phyloP scores from a whole-genome alignment of 2,113 vertebrate genomes.

The Pycnonotus jocosus region DNA sequence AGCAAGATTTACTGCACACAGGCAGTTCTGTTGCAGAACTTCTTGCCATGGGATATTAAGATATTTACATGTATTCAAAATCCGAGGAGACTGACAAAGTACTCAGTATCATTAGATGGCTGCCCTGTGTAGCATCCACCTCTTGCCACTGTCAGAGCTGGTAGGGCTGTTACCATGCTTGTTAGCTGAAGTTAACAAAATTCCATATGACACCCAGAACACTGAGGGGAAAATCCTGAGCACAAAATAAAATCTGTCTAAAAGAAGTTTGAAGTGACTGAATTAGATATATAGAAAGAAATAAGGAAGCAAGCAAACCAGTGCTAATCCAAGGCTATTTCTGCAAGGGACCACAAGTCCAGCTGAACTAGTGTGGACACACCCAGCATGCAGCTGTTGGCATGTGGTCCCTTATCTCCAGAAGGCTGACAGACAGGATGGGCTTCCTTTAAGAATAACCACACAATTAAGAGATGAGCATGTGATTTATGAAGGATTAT shows the following conservation, averaged over 20 bases:
- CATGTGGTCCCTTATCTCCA: background rate
- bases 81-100: background rate
- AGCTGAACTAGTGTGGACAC: background rate
- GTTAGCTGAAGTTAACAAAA: background rate
- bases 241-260: background rate
- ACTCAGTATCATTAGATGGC: background rate
- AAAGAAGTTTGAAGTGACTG: background rate
- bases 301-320: background rate
- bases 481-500: constrained; percentile 11
- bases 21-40: background rate
- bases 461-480: background rate
- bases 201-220: background rate
- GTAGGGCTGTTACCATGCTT: background rate
- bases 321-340: background rate
- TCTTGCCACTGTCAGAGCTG: background rate
- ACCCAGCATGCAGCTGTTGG: background rate
- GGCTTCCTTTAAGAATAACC: background rate
- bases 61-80: background rate
- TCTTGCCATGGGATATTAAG: background rate
- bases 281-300: background rate
- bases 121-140: background rate
- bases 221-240: background rate
- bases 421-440: background rate
- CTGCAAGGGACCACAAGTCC: background rate
- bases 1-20: background rate